Evolutionary conservation across 2,888 invertebrate species (phyloP), one percentile per base, ranked within the genome.

Genomic region (Amiota minor): DNA sequence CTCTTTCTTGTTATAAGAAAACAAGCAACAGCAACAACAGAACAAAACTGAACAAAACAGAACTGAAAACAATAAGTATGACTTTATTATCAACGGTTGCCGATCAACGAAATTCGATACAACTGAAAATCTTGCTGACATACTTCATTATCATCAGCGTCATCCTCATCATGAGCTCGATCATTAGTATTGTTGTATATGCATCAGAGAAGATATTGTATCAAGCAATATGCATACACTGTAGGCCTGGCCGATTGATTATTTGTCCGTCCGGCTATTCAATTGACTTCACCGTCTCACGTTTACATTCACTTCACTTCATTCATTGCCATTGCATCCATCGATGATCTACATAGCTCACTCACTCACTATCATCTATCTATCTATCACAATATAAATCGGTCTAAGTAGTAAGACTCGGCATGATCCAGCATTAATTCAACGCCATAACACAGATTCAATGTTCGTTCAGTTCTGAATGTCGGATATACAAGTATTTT

Each of bases 71-170:
- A 35, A 35, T 62, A 50, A 50, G 10, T 53, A 53, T 68, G 67
- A 68, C 50, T 11, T 53, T 68, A n/a, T 68, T 50, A 68, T 50
- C 67, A 16, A 50, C 46, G 50, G n/a, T 11, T 8, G 8, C 9
- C 49, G 23, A 67, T 67, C 50, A 53, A 50, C 53, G 67, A 68
- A 68, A 68, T 68, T 68, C 53, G 50, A 68, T 68, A 50, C 50
- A 20, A 16, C 50, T 50, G 67, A 20, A 20, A 68, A 53, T 53
- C 50, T 68, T 53, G 50, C 67, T 49, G 20, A 47, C 16, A 20
- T 45, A 14, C 18, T 9, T 11, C 14, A 68, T 47, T 23, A 16
- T 50, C 50, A 68, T 50, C 67, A 65, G 12, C 65, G 47, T 9
- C 65, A 65, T 16, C 65, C 46, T 16, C 47, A 47, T 16, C 18